Base-by-base conservation (phyloP, 2,113 vertebrate genomes). In the Gopherus flavomarginatus region DNA sequence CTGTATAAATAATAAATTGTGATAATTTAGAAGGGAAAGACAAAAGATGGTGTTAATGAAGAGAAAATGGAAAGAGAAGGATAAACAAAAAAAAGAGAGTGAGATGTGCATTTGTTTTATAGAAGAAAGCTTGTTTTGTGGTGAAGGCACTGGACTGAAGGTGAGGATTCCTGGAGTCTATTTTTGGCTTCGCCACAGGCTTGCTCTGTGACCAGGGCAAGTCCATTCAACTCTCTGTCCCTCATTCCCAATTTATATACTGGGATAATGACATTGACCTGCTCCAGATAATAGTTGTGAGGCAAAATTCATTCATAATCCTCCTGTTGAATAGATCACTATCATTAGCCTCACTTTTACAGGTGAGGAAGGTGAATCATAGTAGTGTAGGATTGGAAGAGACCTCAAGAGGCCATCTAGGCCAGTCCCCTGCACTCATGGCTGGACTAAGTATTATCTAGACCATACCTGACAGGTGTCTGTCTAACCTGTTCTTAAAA, bases 221-320 rank as follows among this genome's bases (percentile, higher is more conserved):
- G 12, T 86, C 5, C 7, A 3, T 78, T 90, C 44, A 86, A 21
- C 19, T 89, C 21, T 89, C 53, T 90, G 86, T 85, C 19, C 6
- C 22, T 3, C 3, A 62, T 50, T 79, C 85, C 84, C 31, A 16
- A 1, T 83, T 93, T 88, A 6, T 82, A 12, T 31, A 10, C 1
- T 90, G 83, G 6, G 14, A 29, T 85, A 65, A 42, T 42, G 53
- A 79, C 53, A 81, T 87, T 90, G 93, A 72, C 7, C n/a, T 83
- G 38, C 19, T 92, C 7, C 35, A 49, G 81, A 31, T 4, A 81
- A 10, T 11, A 92, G 80, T 8, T 88, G 72, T 81, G 44, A 35
- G n/a, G 50, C 94, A 90, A 92, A 94, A 69, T n/a, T 54, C 93
- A 85, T 89, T 96, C 62, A 80, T 53, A 50, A 47, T 6, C 42